Base-by-base conservation (phyloP, 2,113 vertebrate genomes). In the Chionomys nivalis region DNA sequence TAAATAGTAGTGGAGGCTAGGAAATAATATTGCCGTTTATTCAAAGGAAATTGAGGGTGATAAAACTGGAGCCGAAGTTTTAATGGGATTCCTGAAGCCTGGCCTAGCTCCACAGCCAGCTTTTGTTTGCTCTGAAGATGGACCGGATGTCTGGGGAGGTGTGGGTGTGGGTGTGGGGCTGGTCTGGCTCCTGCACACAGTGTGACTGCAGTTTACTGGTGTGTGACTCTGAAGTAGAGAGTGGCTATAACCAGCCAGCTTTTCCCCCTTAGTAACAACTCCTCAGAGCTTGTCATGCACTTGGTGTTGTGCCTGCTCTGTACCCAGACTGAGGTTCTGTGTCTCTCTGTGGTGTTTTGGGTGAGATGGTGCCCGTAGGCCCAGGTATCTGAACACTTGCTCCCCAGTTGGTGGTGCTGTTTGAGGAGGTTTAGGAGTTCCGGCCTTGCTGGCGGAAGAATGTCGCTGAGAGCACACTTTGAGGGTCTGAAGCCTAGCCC, bases 61-160 rank as follows among this genome's bases (percentile, higher is more conserved):
- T 89, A 66, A 93, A 89, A 85, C 44, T 13, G 33, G 33, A 61
- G 26, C 23, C 81, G 17, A 49, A 65, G 5, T 79, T 89, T 85
- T 94, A 88, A 42, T 58, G 90, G 96, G 65, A 16, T 3, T 78
- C 21, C 63, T 82, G 47, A 85, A 97, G 94, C 92, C 94, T 33
- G 17, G 47, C 28, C 49, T 49, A 65, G 89, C 91, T 23, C n/a
- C 70, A 89, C 14, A 81, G 55, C 10, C 82, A 61, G 42, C 68
- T 66, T 75, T 92, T 72, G 1, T 96, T 65, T 82, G 91, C 23
- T 90, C 91, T 61, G 2, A 70, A 72, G 10, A 39, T 3, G 5
- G 78, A 33, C 65, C 3, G 12, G 12, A 24, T 28, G 52, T 49
- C 55, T 52, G 55, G 31, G 58, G 58, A 58, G 1, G 5, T n/a